These are phyloP conservation scores for Drosophila leontia DNA, from an alignment of 1,140 invertebrate species.

Conservation along the genomic window DNA sequence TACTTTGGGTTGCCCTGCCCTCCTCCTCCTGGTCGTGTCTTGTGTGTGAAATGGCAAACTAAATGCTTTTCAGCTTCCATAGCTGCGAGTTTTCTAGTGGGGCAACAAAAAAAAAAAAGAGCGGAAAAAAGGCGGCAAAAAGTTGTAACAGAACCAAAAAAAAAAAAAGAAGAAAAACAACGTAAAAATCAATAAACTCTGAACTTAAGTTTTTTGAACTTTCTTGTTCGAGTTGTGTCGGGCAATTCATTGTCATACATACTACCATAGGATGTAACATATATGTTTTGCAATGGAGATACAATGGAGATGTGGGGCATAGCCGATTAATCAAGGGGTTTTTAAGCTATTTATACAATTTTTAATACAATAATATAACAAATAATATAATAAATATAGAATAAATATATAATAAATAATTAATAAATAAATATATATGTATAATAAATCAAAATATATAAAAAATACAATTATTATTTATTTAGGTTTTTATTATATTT, in stretches of 20 bases:
- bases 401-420: too few relatives aligned
- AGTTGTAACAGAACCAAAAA: slow-evolving; percentile 12
- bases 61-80: slow-evolving; percentile 32
- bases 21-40: neutral
- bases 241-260: slow-evolving; percentile 33
- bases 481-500: neutral
- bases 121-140: slow-evolving; percentile 3
- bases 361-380: too few relatives aligned
- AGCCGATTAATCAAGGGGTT: neutral
- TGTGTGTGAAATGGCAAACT: slow-evolving; percentile 42
- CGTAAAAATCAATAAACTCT: slow-evolving; percentile 64
- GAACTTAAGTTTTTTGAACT: slow-evolving; percentile 72
- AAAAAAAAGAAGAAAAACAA: slow-evolving; percentile 24
- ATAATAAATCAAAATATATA: too few relatives aligned
- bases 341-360: neutral
- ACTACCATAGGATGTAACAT: neutral
- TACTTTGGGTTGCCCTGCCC: too few relatives aligned
- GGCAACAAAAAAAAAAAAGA: neutral
- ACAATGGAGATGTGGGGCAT: slow-evolving; percentile 1
- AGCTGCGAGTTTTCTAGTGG: neutral
- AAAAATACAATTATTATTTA: too few relatives aligned
- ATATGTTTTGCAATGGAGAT: slow-evolving; percentile 4
- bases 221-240: slow-evolving; percentile 34
- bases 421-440: too few relatives aligned
- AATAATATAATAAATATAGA: too few relatives aligned